These are phyloP conservation scores for Ceratotherium simum DNA, from an alignment of 2,113 vertebrate genomes.

Conservation along the genomic window DNA sequence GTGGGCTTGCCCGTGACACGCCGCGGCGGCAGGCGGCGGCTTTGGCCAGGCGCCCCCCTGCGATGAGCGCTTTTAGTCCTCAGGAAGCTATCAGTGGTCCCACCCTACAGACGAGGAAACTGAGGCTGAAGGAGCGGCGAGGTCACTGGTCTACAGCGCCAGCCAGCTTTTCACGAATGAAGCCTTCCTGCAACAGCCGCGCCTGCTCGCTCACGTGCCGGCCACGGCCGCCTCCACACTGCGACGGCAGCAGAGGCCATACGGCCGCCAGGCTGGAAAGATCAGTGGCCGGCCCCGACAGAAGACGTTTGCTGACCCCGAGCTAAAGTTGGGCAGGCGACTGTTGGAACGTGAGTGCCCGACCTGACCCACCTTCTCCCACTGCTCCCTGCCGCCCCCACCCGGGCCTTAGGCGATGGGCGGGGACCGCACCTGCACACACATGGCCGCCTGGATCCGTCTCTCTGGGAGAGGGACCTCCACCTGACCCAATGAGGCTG, in stretches of 20 bases:
- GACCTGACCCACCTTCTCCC: rapidly evolving
- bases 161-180: background rate
- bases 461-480: background rate
- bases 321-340: rapidly evolving
- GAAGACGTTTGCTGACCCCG: rapidly evolving
- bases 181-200: rapidly evolving
- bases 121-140: background rate
- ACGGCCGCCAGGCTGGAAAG: rapidly evolving
- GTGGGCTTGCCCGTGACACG: too few relatives aligned
- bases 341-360: rapidly evolving
- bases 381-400: rapidly evolving
- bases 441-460: background rate
- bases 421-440: rapidly evolving
- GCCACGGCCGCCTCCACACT: rapidly evolving
- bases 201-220: rapidly evolving
- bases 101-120: background rate
- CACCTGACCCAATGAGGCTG: too few relatives aligned
- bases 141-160: rapidly evolving
- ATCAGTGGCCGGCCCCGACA: rapidly evolving
- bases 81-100: rapidly evolving
- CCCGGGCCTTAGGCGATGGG: background rate
- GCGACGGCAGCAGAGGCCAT: rapidly evolving
- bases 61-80: too few relatives aligned
- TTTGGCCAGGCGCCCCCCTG: background rate
- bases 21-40: too few relatives aligned